Evolutionary conservation across 2,113 vertebrate genomes (phyloP).

Genomic region (Mellivora capensis): DNA sequence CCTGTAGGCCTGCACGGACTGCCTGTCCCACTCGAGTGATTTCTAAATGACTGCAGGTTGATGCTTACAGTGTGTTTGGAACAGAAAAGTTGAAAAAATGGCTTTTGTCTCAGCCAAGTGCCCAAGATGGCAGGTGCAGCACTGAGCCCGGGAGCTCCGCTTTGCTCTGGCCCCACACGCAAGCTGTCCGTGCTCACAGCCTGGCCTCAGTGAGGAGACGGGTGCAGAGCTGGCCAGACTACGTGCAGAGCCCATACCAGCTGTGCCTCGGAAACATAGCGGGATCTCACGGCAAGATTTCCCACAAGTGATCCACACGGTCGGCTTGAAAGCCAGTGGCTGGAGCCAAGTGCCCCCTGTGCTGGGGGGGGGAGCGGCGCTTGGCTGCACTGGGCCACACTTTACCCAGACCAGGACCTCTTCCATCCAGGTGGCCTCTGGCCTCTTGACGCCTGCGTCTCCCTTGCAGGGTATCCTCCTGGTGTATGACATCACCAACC

Average conservation of each 20-base stretch:
- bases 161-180: too few relatives aligned
- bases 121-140: background rate
- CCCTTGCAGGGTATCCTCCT: slow-evolving; percentile 93
- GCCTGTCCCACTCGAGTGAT: background rate
- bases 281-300: background rate
- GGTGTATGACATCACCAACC: slow-evolving; percentile 98
- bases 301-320: rapidly evolving
- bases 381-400: background rate
- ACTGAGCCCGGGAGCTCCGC: background rate
- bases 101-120: background rate
- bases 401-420: background rate
- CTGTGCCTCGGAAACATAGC: background rate
- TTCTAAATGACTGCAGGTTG: background rate
- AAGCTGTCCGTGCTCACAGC: background rate
- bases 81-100: background rate
- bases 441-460: background rate
- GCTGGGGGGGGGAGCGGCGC: background rate
- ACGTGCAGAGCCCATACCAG: background rate
- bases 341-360: background rate
- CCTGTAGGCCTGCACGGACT: background rate
- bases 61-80: background rate
- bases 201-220: background rate
- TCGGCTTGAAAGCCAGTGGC: background rate
- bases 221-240: background rate
- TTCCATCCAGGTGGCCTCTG: rapidly evolving